Conservation (phyloP, 1,140 invertebrate genomes). For the Drosophila subobscura region DNA sequence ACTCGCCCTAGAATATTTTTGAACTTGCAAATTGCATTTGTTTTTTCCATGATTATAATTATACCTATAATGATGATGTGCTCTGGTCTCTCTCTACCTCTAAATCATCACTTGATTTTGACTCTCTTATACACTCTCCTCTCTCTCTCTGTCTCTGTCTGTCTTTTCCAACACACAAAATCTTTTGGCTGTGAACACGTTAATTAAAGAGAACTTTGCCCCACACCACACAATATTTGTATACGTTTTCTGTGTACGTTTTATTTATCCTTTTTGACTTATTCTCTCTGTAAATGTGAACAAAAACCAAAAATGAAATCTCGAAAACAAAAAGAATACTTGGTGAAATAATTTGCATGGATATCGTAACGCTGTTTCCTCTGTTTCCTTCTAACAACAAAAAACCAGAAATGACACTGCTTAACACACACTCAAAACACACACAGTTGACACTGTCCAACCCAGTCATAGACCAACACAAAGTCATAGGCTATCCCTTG, state of each 20-base stretch:
- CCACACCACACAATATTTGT: conserved; percentile 40
- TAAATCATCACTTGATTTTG: conserved; percentile 38
- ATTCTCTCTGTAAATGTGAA: conserved; percentile 68
- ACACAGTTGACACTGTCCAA: conserved; percentile 34
- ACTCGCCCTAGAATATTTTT: conserved; percentile 25
- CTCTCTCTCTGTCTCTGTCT: conserved; percentile 3
- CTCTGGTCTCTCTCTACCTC: conserved; percentile 23
- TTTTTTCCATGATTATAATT: too few species aligned
- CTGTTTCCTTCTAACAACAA: conserved; percentile 61
- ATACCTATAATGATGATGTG: conserved; percentile 25
- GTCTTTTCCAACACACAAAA: background rate
- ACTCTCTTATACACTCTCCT: conserved; percentile 13
- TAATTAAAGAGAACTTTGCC: conserved; percentile 27
- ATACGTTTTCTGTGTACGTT: conserved; percentile 19
- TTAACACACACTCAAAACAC: conserved; percentile 14
- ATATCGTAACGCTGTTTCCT: conserved; percentile 82
- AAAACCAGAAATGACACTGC: conserved; percentile 28
- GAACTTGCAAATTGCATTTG: too few species aligned
- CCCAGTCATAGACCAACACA: background rate
- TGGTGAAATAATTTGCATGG: conserved; percentile 83
- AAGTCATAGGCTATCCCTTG: background rate
- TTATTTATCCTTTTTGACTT: conserved; percentile 30
- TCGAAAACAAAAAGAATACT: conserved; percentile 56
- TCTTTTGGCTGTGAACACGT: conserved; percentile 45
- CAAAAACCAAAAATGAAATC: conserved; percentile 32